These are phyloP conservation scores for Drosophila ohnishii DNA, from an alignment of 1,140 invertebrate species.

Conservation along the genomic window DNA sequence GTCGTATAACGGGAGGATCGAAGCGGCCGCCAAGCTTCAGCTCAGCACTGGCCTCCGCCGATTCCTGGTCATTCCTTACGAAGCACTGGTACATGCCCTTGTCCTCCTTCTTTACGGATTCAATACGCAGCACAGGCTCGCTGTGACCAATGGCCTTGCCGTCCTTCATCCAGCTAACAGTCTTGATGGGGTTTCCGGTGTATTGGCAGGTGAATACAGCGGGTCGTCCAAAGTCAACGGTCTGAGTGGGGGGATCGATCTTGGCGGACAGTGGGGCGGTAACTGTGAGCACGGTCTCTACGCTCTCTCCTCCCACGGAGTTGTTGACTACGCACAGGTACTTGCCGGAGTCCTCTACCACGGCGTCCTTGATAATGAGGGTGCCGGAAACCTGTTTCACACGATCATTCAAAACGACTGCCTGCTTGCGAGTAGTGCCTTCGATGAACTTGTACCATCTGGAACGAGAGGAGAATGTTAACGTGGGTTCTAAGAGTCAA, in stretches of 20 bases:
- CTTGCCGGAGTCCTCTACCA: constrained; percentile 95
- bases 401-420: constrained; percentile 92
- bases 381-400: constrained; percentile 97
- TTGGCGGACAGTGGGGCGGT: constrained; percentile 93
- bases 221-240: constrained; percentile 95
- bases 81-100: constrained; percentile 99
- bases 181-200: constrained; percentile 94
- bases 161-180: constrained; percentile 96
- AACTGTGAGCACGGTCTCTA: constrained; percentile 95
- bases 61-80: constrained; percentile 96
- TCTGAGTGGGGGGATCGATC: constrained; percentile 95
- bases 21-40: constrained; percentile 96
- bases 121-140: constrained; percentile 91
- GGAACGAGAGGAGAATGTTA: constrained; percentile 79
- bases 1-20: constrained; percentile 93
- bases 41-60: constrained; percentile 95
- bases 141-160: constrained; percentile 91
- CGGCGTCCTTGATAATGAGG: constrained; percentile 94
- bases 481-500: background rate
- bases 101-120: constrained; percentile 95
- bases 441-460: constrained; percentile 98
- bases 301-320: constrained; percentile 95
- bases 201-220: constrained; percentile 95
- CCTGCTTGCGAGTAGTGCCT: constrained; percentile 91
- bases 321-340: constrained; percentile 97